A percentile compares a stretch with the other conserved stretches of the same genome.
phyloP scores from a whole-genome alignment of 2,888 invertebrate genomes.

The Scaptomyza flava region DNA sequence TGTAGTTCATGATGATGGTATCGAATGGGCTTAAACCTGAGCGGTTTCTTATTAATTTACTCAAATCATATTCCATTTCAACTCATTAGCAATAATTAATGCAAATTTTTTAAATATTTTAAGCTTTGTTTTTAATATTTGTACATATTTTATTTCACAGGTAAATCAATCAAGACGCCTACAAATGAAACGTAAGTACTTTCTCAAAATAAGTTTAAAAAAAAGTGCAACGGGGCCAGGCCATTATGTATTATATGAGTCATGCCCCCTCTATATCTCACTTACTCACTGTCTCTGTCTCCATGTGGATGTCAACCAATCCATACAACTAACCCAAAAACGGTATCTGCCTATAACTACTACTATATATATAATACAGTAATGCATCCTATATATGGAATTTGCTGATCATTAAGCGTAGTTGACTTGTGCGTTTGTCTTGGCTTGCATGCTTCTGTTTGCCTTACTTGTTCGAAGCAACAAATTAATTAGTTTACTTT shows the following conservation, averaged over 20 bases:
- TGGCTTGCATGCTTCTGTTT: conserved; percentile 56
- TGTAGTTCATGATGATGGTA: conserved; percentile 39
- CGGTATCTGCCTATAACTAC: conserved; percentile 59
- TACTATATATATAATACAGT: conserved; percentile 23
- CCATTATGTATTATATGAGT: conserved; percentile 24
- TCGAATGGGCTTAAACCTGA: background rate
- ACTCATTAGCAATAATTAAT: background rate
- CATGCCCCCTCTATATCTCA: conserved; percentile 37
- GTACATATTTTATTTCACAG: conserved; percentile 64
- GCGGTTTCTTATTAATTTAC: background rate
- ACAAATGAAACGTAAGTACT: conserved; percentile 84
- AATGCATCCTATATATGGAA: conserved; percentile 5
- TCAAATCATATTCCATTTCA: conserved; percentile 28
- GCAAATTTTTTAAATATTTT: background rate
- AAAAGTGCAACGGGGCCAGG: conserved; percentile 58
- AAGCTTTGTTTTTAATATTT: conserved; percentile 10
- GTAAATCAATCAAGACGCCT: conserved; percentile 82
- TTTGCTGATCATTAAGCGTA: conserved; percentile 31
- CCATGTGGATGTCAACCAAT: conserved; percentile 16
- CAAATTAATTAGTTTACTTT: conserved; percentile 30
- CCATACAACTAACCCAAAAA: conserved; percentile 56
- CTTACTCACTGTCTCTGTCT: conserved; percentile 3
- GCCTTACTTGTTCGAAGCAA: conserved; percentile 13
- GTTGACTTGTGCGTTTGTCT: conserved; percentile 60
- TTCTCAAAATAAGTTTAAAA: conserved; percentile 53